A percentile compares a stretch with the other conserved stretches of the same genome.
Conservation (phyloP, 2,888 invertebrate species). For the Diplazon laetatorius region DNA sequence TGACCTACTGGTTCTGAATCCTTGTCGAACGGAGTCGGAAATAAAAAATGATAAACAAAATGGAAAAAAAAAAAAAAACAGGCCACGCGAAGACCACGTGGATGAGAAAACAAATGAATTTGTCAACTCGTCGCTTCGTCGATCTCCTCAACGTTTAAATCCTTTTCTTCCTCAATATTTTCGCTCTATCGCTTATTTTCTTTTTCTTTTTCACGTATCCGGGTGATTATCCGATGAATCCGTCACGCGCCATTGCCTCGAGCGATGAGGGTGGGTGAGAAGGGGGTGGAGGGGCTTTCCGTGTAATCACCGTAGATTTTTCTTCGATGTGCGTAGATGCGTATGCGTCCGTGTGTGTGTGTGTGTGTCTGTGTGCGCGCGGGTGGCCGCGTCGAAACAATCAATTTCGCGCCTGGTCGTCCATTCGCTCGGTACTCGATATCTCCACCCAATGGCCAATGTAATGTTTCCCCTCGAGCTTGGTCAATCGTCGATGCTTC, state of each 20-base stretch:
- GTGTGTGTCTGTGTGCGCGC: conserved; percentile 31
- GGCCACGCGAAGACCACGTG: background rate
- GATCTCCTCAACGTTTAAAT: background rate
- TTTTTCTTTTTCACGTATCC: background rate
- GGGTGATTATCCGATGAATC: background rate
- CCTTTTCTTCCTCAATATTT: conserved; percentile 19
- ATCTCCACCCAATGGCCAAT: background rate
- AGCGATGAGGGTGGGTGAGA: background rate
- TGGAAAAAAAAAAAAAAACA: background rate
- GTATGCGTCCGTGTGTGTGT: conserved; percentile 23
- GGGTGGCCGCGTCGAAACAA: conserved; percentile 41
- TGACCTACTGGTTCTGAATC: conserved; percentile 93
- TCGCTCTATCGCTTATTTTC: background rate
- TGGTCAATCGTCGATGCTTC: too few relatives aligned
- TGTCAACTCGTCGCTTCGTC: background rate
- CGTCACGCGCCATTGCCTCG: conserved; percentile 67
- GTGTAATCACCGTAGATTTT: conserved; percentile 26
- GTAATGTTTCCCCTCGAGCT: too few relatives aligned
- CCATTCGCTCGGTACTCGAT: conserved; percentile 21
- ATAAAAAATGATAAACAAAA: conserved; percentile 31
- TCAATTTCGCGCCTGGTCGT: conserved; percentile 50
- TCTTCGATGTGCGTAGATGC: conserved; percentile 44
- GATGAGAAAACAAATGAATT: conserved; percentile 1
- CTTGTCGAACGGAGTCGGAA: conserved; percentile 44
- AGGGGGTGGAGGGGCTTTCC: background rate